These are phyloP conservation scores for Scytalopus superciliaris DNA, from an alignment of 2,113 vertebrate species.

Conservation along the genomic window DNA sequence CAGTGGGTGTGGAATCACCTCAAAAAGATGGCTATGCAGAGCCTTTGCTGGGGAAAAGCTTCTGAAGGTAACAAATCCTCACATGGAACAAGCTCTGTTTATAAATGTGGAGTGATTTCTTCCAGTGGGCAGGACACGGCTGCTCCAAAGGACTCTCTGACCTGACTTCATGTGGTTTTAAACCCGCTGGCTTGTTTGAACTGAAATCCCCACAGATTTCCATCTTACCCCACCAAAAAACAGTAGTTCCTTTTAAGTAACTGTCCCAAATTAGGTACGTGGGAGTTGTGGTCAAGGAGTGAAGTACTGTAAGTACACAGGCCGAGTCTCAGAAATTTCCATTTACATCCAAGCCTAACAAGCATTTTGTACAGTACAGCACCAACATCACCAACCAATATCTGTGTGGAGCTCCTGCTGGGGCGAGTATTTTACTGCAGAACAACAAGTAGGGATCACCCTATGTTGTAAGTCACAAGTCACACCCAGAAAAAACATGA, in stretches of 20 bases:
- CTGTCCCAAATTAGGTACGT: background rate
- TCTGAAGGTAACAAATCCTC: background rate
- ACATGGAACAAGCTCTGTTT: background rate
- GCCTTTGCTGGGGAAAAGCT: background rate
- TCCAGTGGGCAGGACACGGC: background rate
- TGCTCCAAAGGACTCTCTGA: background rate
- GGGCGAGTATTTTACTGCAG: background rate
- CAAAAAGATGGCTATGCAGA: background rate
- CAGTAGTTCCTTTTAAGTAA: background rate
- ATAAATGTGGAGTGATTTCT: background rate
- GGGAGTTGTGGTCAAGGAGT: background rate
- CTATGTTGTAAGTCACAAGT: background rate
- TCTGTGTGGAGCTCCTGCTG: background rate
- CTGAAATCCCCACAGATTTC: background rate
- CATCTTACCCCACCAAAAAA: background rate
- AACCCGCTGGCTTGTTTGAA: background rate
- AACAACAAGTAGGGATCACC: background rate
- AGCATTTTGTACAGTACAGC: background rate
- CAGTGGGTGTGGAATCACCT: background rate
- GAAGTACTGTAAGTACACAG: background rate
- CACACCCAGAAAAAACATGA: background rate
- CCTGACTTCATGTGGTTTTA: background rate
- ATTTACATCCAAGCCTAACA: background rate
- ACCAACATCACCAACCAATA: fast-evolving
- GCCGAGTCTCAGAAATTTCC: background rate